These are phyloP conservation scores for Brachyhypopomus gauderio DNA, from an alignment of 2,113 vertebrate species.

Conservation along the genomic window DNA sequence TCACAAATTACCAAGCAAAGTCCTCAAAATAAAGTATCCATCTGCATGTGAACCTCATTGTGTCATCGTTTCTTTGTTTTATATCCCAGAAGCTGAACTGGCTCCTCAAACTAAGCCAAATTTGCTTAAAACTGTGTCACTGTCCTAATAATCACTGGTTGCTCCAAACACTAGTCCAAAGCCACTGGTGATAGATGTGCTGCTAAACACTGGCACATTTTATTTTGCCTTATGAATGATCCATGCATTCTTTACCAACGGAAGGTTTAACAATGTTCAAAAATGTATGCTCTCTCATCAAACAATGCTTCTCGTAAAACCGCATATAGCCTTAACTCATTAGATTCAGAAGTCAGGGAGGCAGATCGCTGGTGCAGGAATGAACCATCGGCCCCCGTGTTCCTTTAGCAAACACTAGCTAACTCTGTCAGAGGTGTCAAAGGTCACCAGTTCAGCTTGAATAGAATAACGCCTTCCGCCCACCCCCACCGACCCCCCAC, in stretches of 20 bases:
- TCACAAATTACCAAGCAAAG: too few relatives aligned
- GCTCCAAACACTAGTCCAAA: not conserved
- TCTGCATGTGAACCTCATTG: too few relatives aligned
- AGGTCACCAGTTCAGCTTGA: constrained; percentile 71
- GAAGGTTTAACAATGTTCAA: not conserved
- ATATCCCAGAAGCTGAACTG: too few relatives aligned
- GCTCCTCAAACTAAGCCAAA: too few relatives aligned
- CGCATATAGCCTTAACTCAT: not conserved
- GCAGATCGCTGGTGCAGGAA: constrained; percentile 60
- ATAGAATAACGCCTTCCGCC: constrained; percentile 60
- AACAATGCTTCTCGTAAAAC: constrained; percentile 18
- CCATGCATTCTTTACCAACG: not conserved
- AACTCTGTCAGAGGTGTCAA: constrained; percentile 75
- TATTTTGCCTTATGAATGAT: not conserved
- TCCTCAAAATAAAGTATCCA: too few relatives aligned
- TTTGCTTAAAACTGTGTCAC: too few relatives aligned
- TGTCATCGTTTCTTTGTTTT: too few relatives aligned
- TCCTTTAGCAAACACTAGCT: constrained; percentile 69
- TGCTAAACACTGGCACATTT: not conserved
- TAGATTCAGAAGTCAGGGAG: constrained; percentile 41
- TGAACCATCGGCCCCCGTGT: constrained; percentile 63
- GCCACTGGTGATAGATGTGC: not conserved
- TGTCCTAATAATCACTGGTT: not conserved
- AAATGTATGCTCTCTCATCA: not conserved
- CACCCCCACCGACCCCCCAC: constrained; percentile 47